Conservation (phyloP, 2,797 vertebrate genomes). For the Rallus crepitans region DNA sequence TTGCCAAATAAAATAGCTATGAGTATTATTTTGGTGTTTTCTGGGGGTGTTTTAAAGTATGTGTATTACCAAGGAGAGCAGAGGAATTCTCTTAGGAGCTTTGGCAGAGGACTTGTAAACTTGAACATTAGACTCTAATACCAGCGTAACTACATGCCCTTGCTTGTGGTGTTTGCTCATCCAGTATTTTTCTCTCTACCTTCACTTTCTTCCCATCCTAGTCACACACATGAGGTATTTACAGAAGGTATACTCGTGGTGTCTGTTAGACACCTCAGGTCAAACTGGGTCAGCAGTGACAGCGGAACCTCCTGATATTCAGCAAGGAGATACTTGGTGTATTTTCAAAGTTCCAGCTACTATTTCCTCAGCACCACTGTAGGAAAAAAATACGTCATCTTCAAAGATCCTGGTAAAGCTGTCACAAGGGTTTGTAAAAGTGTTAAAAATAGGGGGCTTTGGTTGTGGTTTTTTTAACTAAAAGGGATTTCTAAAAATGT, state of each 20-base stretch:
- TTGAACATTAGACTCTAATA: not conserved
- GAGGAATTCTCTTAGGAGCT: not conserved
- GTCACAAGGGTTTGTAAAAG: not conserved
- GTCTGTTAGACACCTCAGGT: not conserved
- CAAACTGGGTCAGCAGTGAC: not conserved
- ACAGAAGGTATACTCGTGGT: not conserved
- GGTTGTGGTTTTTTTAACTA: not conserved
- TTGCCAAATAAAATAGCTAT: not conserved
- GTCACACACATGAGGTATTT: not conserved
- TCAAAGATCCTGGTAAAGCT: not conserved
- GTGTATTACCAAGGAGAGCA: not conserved
- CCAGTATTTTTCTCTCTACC: not conserved
- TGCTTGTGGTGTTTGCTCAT: not conserved
- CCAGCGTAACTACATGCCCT: not conserved
- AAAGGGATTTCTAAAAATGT: not conserved
- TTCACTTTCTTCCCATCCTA: not conserved
- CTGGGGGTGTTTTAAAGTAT: not conserved
- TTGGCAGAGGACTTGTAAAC: not conserved
- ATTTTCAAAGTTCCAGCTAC: not conserved
- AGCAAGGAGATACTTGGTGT: not conserved
- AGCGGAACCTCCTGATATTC: not conserved
- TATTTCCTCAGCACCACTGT: not conserved
- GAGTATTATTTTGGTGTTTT: not conserved
- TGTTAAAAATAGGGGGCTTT: not conserved
- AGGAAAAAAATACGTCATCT: not conserved